Base-by-base conservation (phyloP, 2,113 vertebrate species). In the Irena cyanogastra region DNA sequence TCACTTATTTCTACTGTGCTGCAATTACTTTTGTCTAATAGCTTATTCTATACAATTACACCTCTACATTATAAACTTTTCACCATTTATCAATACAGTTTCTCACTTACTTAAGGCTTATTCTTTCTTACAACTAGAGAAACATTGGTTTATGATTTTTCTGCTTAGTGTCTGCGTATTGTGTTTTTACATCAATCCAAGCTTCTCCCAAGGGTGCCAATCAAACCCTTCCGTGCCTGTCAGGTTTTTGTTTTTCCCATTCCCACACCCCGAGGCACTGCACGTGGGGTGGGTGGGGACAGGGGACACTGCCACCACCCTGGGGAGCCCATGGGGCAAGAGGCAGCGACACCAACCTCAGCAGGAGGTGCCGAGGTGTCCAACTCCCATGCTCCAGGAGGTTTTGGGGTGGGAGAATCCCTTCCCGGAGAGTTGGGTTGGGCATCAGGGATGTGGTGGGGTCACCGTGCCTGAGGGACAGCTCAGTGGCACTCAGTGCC, bases 251-350 rank as follows among this genome's bases (percentile, higher is more conserved):
- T 22, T 47, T 47, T 47, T 22, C 45, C 11, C 10, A 23, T 47
- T 47, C 45, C 10, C 45, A 22, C 45, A 22, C 45, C 45, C 45
- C 21, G 91, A 81, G 97, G 97, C 85, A 76, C 88, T 92, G 97
- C 96, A 94, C 90, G 66, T 68, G 92, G 91, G 60, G 76, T 52
- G 79, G 26, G 45, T 21, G 97, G 96, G 95, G 93, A 50, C 96
- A 63, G 95, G 94, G 97, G 96, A 95, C 15, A 1, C 13, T 44
- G 66, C 27, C 61, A 9, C 49, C 21, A 3, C 24, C 35, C 97
- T 39, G 0, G 5, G 63, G 41, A 27, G 11, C 13, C 23, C 2
- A 3, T 2, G 53, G 42, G 77, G 64, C 9, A 11, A 6, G 54
- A 26, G 60, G 20, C 35, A 12, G 31, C 3, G 53, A 4, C 1